phyloP scores from a whole-genome alignment of 2,797 vertebrate species.

The Harpagifer antarcticus region DNA sequence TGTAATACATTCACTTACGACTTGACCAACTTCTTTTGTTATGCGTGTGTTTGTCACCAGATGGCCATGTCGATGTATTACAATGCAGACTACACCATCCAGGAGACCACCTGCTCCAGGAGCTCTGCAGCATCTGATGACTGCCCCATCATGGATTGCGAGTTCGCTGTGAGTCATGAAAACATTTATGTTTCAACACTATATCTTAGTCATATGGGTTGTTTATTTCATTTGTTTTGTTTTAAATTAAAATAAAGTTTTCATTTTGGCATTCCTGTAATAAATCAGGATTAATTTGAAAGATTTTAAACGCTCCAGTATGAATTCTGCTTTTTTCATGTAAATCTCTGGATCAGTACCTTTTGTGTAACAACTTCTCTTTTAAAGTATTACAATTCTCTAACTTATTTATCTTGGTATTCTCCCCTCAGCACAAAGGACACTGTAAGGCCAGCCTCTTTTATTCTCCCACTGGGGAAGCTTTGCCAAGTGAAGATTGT shows the following conservation, averaged over 20 bases:
- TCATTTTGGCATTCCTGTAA: not conserved
- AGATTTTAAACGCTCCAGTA: not conserved
- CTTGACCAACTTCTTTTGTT: not conserved
- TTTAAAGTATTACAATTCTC: too few relatives aligned
- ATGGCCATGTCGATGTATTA: conserved; percentile 39
- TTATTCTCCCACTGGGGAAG: not conserved
- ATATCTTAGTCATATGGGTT: not conserved
- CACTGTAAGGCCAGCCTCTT: conserved; percentile 72
- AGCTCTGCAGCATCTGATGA: conserved; percentile 35
- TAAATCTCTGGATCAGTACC: not conserved
- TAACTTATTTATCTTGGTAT: not conserved
- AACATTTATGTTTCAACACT: not conserved
- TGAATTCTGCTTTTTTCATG: not conserved
- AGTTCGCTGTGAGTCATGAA: conserved; percentile 82
- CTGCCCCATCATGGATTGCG: conserved; percentile 79
- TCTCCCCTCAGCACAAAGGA: conserved; percentile 81
- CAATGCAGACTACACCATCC: conserved; percentile 69
- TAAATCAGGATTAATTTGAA: not conserved
- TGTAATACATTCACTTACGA: not conserved
- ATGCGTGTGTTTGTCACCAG: conserved; percentile 31
- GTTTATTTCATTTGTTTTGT: not conserved
- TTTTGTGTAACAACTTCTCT: not conserved
- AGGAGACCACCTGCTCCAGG: conserved; percentile 74
- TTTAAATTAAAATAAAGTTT: not conserved
- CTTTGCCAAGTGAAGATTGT: conserved; percentile 49